A percentile compares a stretch with the other conserved stretches of the same genome.
These are phyloP conservation scores for Coelopa pilipes DNA, from an alignment of 2,888 invertebrate genomes.

Conservation along the genomic window DNA sequence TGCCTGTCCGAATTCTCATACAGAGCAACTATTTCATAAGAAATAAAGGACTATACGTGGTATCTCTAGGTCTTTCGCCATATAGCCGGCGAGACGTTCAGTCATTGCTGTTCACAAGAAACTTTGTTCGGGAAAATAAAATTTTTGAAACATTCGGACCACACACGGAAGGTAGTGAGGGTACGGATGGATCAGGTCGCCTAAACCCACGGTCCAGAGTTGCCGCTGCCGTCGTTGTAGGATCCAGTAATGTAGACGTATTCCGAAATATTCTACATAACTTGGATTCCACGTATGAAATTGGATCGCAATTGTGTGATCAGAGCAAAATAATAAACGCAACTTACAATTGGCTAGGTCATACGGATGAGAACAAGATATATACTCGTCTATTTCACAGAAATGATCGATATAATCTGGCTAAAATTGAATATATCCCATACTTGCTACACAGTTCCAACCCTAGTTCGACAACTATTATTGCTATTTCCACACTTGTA, in stretches of 20 bases:
- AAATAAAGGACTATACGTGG: conserved; percentile 90
- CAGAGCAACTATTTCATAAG: conserved; percentile 90
- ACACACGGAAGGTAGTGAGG: conserved; percentile 64
- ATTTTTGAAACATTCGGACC: conserved; percentile 86
- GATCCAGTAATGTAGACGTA: conserved; percentile 89
- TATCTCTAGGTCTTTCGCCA: conserved; percentile 87
- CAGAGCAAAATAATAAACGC: conserved; percentile 95
- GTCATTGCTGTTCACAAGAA: conserved; percentile 84
- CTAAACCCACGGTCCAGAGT: conserved; percentile 91
- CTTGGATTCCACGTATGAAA: conserved; percentile 89
- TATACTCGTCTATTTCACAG: conserved; percentile 82
- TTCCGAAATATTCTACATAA: conserved; percentile 93
- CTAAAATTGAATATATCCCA: conserved; percentile 90
- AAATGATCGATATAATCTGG: conserved; percentile 93
- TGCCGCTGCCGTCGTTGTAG: conserved; percentile 90
- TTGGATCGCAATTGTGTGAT: conserved; percentile 94
- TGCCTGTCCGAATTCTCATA: conserved; percentile 78
- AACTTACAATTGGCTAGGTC: conserved; percentile 93
- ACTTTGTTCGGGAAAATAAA: conserved; percentile 86
- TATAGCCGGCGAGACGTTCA: conserved; percentile 86
- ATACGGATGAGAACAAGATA: conserved; percentile 77
- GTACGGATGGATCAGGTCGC: conserved; percentile 69
- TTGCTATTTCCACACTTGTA: conserved; percentile 80
- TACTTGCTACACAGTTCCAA: conserved; percentile 90
- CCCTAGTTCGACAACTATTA: conserved; percentile 85